Evolutionary conservation across 2,888 invertebrate genomes (phyloP), one percentile per base, ranked within the genome.

Genomic region (Nemapogon koenigi): DNA sequence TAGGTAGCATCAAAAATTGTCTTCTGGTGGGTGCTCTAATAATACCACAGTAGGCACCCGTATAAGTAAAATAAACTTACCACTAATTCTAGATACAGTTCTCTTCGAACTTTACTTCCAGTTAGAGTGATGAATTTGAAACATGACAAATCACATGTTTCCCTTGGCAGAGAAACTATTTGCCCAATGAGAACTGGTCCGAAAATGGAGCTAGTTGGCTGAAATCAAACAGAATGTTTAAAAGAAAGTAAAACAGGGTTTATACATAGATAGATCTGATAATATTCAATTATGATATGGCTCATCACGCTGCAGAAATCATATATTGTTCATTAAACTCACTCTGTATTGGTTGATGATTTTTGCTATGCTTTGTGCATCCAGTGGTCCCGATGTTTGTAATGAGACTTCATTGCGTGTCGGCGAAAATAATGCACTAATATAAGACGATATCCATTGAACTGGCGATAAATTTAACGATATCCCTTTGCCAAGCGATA

Each of bases 331-430:
- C 3, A 29, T 3, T 22, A 16, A 22, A 41, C 44, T 45, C 48
- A 72, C 73, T 58, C 51, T 66, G 43, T 71, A 70, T 36, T 65
- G 50, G 26, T 72, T 70, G 10, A 73, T 68, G 3, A 67, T 49
- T 19, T 71, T 58, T 11, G 71, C 55, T 2, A 63, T 30, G 38
- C 67, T 62, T 3, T 62, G 63, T 0, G 48, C 22, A 4, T 62
- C 55, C 2, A 44, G 42, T 0, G 55, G 48, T 0, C 48, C 56
- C 0, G 72, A 72, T 0, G 63, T 62, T 44, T 65, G 64, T 2
- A 73, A 29, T 26, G 52, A 62, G 6, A 48, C 55, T 19, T 55
- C 49, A 1, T 50, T 45, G 10, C 41, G 2, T 0, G 63, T 2
- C 0, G 62, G 58, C 38, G 54, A 39, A 2, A 43, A n/a, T 0